Percentiles rank a stretch among this genome's conserved stretches.
Evolutionary conservation across 2,797 vertebrate genomes (phyloP).

Genomic region (Bucorvus abyssinicus): DNA sequence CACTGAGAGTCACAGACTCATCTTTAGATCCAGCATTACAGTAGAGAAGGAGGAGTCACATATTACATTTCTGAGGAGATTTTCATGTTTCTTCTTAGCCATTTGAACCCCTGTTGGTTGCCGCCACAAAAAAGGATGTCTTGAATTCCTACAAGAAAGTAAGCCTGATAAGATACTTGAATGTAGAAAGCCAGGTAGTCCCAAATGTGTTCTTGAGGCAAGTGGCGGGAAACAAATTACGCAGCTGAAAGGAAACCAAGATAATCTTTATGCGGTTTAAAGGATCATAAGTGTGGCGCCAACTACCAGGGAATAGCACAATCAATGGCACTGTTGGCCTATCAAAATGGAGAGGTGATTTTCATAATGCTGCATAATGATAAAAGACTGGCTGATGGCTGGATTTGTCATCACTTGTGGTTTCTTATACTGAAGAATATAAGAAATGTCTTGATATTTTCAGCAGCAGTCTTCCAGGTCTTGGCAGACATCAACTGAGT

Average conservation of each 20-base stretch:
- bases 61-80: not conserved
- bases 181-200: not conserved
- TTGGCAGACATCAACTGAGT: not conserved
- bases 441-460: not conserved
- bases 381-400: slow-evolving; percentile 3
- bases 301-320: not conserved
- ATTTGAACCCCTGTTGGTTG: not conserved
- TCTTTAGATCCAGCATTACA: not conserved
- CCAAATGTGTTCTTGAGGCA: not conserved
- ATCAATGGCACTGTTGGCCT: not conserved
- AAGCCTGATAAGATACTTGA: not conserved
- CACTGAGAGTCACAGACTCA: not conserved
- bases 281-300: slow-evolving; percentile 7
- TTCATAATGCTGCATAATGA: slow-evolving; percentile 32
- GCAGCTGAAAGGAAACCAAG: not conserved
- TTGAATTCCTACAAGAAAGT: not conserved
- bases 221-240: not conserved
- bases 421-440: not conserved
- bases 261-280: not conserved
- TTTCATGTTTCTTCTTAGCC: not conserved
- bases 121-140: not conserved
- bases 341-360: not conserved
- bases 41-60: not conserved
- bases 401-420: not conserved
- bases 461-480: not conserved